Base-by-base conservation (phyloP, 2,113 vertebrate species). In the Labeo rohita region DNA sequence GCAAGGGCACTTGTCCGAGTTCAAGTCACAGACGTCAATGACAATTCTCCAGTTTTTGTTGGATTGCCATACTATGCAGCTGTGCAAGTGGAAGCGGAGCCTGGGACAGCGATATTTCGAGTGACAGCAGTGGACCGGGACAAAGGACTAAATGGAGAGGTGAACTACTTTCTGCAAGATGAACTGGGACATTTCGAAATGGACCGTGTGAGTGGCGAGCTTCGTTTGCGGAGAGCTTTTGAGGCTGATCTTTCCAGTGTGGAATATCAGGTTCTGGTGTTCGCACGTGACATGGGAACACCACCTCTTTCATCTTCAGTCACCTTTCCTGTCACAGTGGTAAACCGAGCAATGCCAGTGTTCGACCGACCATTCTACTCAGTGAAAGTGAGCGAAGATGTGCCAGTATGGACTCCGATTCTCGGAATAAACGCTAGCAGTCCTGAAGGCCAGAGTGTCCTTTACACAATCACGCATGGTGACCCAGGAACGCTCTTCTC, bases 281-380 rank as follows among this genome's bases (percentile, higher is more conserved):
- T 96, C 56, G 98, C 97, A 80, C 97, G 93, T 92, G 98, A 99
- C 85, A 95, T 96, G 4, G 98, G 98, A 23, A 93, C 94, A 86
- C 97, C 97, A 10, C 93, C 97, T 0, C 89, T 99, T 23, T 98
- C 96, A 36, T 95, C 97, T 0, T 96, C 73, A 0, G 93, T 96
- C 80, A 97, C 97, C 83, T 97, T 99, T 85, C 96, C 98, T 6
- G 97, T 99, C 84, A 98, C 97, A 28, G 97, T 99, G 6, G 98
- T 99, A 87, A 99, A 99, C 93, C 97, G 97, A 94, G 98, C 98
- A 0, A 99, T 99, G 98, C 98, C 98, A 36, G 96, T 99, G 43
- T 99, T 99, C 91, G 97, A 98, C 91, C 98, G 97, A 83, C 95
- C 98, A 0, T 99, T 99, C 92, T 99, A 99, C 84, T 94, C 95